These are phyloP conservation scores for Crocuta crocuta DNA, from an alignment of 2,113 vertebrate species.

Conservation along the genomic window DNA sequence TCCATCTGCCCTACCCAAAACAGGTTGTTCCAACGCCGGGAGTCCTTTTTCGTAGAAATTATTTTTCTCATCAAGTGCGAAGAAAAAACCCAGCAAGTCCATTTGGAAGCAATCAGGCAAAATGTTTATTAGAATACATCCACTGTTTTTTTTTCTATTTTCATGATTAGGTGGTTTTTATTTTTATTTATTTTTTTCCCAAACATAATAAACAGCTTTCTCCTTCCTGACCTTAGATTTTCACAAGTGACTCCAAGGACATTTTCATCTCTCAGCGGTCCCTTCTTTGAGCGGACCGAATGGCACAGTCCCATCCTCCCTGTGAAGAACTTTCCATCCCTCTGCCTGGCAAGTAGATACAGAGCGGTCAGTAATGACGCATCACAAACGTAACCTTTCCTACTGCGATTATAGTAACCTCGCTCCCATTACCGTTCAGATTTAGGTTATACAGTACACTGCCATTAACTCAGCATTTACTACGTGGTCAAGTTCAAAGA, in stretches of 20 bases:
- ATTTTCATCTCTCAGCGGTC: accelerated
- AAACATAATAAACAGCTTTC: not conserved
- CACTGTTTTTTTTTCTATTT: not conserved
- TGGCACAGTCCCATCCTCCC: accelerated
- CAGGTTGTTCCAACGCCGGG: not conserved
- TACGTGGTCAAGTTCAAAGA: not conserved
- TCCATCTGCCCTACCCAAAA: not conserved
- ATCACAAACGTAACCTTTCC: not conserved
- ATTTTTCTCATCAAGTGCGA: not conserved
- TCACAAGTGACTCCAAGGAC: not conserved
- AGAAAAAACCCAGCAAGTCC: not conserved
- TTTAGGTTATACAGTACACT: not conserved
- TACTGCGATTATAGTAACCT: not conserved
- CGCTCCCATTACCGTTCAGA: not conserved
- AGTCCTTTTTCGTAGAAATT: not conserved
- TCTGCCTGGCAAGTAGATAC: not conserved
- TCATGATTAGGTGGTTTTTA: not conserved
- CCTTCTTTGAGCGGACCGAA: too few species aligned
- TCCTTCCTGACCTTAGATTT: not conserved
- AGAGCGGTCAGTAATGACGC: too few species aligned
- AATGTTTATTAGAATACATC: not conserved
- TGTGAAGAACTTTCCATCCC: not conserved
- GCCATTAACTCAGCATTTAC: not conserved
- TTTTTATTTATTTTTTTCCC: not conserved
- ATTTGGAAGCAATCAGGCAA: not conserved